Evolutionary conservation across 1,140 invertebrate genomes (phyloP), one percentile per base, ranked within the genome.

Genomic region (Littorina saxatilis): DNA sequence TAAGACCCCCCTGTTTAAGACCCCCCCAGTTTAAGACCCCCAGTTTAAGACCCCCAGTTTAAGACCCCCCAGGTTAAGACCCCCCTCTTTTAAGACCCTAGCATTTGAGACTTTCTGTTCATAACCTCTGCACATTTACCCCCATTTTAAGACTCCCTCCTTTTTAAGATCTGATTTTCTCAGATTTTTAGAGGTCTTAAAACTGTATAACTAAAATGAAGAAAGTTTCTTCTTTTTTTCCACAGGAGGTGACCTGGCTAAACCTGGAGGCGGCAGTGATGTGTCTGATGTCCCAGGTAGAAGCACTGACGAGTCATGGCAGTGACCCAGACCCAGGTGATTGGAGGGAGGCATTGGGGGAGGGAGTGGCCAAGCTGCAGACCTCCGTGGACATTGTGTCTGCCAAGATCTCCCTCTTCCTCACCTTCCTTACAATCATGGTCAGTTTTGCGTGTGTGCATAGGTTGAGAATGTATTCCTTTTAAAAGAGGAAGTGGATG

Each of bases 241-340:
- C 43, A 13, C 78, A 92, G 92, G 97, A 98, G 91, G 93, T 98
- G 61, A 97, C 96, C 0, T 95, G 97, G 86, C 89, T 98, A 23
- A 98, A 98, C 88, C 96, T 97, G 40, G 96, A 98, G 92, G 96
- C 96, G 0, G 96, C 96, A 86, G 95, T 97, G 0, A 96, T 97
- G 94, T 97, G 96, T 90, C 92, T 97, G 83, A 85, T 88, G 15
- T 90, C 90, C 1, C 84, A 87, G 79, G 87, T 91, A 0, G 90
- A 92, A 13, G 88, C 88, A 32, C 75, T 92, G n/a, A 72, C 86
- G 11, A 70, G 83, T 11, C 84, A 87, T 50, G 47, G 32, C 29
- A 9, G 47, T 39, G 32, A 32, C n/a, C 55, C 27, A 27, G 70
- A 73, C 37, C 43, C 43, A 52, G 11, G 39, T 0, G 20, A 58